Evolutionary conservation across 2,888 invertebrate genomes (phyloP).

Genomic region (Trisateles emortualis): DNA sequence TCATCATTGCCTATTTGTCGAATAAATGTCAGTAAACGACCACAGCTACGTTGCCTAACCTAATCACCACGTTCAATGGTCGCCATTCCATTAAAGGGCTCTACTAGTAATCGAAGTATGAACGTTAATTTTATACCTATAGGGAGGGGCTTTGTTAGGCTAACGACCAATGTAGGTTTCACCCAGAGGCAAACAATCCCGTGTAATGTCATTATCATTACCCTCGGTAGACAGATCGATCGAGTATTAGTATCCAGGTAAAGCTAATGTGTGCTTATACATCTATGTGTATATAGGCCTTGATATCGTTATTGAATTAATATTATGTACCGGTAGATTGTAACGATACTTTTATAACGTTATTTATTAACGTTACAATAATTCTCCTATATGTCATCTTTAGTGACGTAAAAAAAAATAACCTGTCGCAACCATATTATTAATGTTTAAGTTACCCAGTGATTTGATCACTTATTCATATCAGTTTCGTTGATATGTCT

Average conservation of each 20-base stretch:
- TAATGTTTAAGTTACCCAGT: no score
- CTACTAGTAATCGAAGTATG: not conserved
- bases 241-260: conserved; percentile 12
- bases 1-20: no score
- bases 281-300: not conserved
- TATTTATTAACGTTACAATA: not conserved
- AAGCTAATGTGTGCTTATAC: conserved; percentile 5
- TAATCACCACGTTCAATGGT: no score
- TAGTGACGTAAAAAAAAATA: no score
- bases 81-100: not conserved
- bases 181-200: conserved; percentile 11
- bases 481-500: no score
- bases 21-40: no score
- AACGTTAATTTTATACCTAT: conserved; percentile 7
- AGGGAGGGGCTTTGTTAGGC: conserved; percentile 9
- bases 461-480: no score
- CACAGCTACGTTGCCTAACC: no score
- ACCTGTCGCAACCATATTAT: no score
- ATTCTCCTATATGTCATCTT: no score
- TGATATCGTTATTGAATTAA: not conserved
- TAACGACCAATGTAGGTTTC: conserved; percentile 10
- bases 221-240: conserved; percentile 7
- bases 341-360: not conserved
- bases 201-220: conserved; percentile 12
- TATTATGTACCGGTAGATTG: no score